These are phyloP conservation scores for Drosophila infuscata DNA, from an alignment of 2,888 invertebrate species.

Conservation along the genomic window DNA sequence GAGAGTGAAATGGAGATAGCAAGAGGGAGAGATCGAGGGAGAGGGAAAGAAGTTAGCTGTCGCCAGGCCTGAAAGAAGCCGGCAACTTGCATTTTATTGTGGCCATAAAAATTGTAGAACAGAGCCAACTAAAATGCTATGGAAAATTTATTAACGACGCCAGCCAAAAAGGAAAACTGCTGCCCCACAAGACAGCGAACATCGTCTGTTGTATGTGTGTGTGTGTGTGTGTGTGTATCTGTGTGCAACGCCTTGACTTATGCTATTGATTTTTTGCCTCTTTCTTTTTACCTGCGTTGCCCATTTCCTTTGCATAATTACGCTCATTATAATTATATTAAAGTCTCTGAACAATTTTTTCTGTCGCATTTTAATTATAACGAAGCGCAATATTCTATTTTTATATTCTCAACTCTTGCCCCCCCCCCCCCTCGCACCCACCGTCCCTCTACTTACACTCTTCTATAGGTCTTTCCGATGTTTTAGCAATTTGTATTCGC, in stretches of 20 bases:
- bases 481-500: slow-evolving; percentile 33
- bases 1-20: background rate
- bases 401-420: slow-evolving; percentile 1
- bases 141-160: slow-evolving; percentile 62
- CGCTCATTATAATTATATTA: slow-evolving; percentile 76
- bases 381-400: slow-evolving; percentile 8
- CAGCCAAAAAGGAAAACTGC: slow-evolving; percentile 54
- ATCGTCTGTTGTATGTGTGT: background rate
- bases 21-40: background rate
- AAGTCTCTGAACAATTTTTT: slow-evolving; percentile 55
- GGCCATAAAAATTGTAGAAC: slow-evolving; percentile 58
- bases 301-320: slow-evolving; percentile 62
- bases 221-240: slow-evolving; percentile 8
- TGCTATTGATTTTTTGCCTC: slow-evolving; percentile 46
- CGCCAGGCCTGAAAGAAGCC: slow-evolving; percentile 39
- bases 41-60: slow-evolving; percentile 23
- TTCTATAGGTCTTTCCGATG: slow-evolving; percentile 4
- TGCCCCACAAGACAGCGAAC: slow-evolving; percentile 43
- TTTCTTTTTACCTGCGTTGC: slow-evolving; percentile 28
- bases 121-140: slow-evolving; percentile 62
- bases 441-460: background rate
- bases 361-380: slow-evolving; percentile 69
- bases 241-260: slow-evolving; percentile 50
- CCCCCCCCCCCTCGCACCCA: fast-evolving
- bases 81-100: slow-evolving; percentile 64